Conservation (phyloP, 2,888 invertebrate genomes). For the Drosophila mayaguana region DNA sequence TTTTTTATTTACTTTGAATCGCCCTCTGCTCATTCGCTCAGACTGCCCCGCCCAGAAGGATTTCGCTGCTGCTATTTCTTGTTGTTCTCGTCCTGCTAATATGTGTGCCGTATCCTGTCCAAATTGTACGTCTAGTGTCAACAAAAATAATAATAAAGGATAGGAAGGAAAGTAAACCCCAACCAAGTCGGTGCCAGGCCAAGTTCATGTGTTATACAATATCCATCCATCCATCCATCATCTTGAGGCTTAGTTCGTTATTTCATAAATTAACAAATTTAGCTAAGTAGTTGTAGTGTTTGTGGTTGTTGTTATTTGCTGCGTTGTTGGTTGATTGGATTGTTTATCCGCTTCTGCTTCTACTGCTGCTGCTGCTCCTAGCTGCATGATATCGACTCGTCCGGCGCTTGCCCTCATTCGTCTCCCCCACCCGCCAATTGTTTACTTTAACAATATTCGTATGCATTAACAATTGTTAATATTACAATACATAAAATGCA, state of each 20-base stretch:
- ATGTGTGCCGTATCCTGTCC: slow-evolving; percentile 27
- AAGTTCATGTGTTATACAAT: slow-evolving; percentile 12
- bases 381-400: slow-evolving; percentile 58
- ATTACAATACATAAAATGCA: slow-evolving; percentile 68
- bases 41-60: slow-evolving; percentile 16
- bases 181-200: slow-evolving; percentile 23
- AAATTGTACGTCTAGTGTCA: slow-evolving; percentile 47
- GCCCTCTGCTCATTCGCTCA: slow-evolving; percentile 47
- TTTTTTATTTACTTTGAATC: slow-evolving; percentile 58
- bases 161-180: slow-evolving; percentile 12
- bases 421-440: slow-evolving; percentile 11
- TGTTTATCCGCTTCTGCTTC: slow-evolving; percentile 48
- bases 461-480: slow-evolving; percentile 50
- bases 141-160: slow-evolving; percentile 4
- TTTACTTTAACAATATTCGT: slow-evolving; percentile 51
- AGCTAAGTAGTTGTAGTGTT: slow-evolving; percentile 78
- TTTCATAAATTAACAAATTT: slow-evolving; percentile 81
- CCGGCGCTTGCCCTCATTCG: slow-evolving; percentile 31
- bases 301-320: slow-evolving; percentile 56
- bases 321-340: slow-evolving; percentile 61
- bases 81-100: slow-evolving; percentile 30
- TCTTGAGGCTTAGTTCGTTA: slow-evolving; percentile 71
- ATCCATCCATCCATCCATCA: slow-evolving; percentile 54
- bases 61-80: slow-evolving; percentile 25
- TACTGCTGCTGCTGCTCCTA: slow-evolving; percentile 10